Conservation (phyloP, 2,113 vertebrate genomes). For the Scalopus aquaticus region DNA sequence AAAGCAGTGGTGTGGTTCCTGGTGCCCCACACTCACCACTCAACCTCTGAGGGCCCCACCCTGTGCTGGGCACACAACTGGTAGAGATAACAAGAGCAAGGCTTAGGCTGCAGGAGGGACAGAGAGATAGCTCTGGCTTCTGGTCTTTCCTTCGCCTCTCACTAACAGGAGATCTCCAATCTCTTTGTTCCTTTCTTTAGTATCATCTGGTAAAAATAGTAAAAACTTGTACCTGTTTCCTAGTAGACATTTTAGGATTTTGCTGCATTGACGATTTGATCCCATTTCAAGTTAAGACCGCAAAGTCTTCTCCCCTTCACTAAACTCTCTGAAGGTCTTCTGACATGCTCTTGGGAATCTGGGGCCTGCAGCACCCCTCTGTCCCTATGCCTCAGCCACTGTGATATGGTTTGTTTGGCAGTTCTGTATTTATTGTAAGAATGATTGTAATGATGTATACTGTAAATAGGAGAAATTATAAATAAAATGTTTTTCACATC, state of each 20-base stretch:
- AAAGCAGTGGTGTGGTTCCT: fast-evolving
- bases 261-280: neutral
- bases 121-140: neutral
- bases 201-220: neutral
- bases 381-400: neutral
- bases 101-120: neutral
- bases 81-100: neutral
- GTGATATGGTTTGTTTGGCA: neutral
- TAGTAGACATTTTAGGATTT: neutral
- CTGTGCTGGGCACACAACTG: neutral
- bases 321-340: neutral
- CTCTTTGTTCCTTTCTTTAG: neutral
- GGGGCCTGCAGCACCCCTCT: neutral
- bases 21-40: neutral
- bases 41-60: neutral
- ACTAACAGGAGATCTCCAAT: neutral
- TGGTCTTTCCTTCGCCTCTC: neutral
- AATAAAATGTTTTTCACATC: conserved; percentile 73
- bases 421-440: conserved; percentile 66
- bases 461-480: conserved; percentile 57
- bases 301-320: neutral
- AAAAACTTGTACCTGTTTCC: neutral
- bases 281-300: neutral
- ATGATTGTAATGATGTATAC: conserved; percentile 59
- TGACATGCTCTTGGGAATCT: neutral